These are phyloP conservation scores for Poecilus cupreus DNA, from an alignment of 2,888 invertebrate species.

Conservation along the genomic window DNA sequence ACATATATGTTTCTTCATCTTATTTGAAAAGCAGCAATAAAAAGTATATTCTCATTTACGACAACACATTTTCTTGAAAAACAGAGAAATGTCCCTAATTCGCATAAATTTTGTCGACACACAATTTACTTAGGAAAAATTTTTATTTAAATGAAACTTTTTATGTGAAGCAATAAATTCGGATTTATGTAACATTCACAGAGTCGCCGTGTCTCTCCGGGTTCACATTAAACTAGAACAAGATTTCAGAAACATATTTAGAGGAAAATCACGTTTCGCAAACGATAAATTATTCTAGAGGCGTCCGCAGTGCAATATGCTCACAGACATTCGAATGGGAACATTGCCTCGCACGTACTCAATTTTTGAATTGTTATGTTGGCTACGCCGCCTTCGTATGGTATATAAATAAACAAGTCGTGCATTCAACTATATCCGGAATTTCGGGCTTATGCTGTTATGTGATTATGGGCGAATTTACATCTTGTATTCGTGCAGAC, in stretches of 20 bases:
- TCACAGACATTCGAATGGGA: constrained; percentile 34
- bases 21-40: neutral
- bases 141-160: constrained; percentile 25
- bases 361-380: constrained; percentile 46
- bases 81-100: neutral
- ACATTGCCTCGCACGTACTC: constrained; percentile 40
- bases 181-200: neutral
- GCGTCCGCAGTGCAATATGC: constrained; percentile 44
- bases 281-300: constrained; percentile 32
- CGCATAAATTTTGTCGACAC: constrained; percentile 2
- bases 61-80: neutral
- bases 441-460: constrained; percentile 12
- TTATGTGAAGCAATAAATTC: constrained; percentile 13
- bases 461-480: constrained; percentile 16
- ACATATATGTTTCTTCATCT: too few relatives aligned
- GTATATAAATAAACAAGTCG: constrained; percentile 35
- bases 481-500: neutral
- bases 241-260: constrained; percentile 45
- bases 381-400: neutral
- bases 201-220: neutral
- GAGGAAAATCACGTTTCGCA: constrained; percentile 48
- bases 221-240: constrained; percentile 30
- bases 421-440: constrained; percentile 1
- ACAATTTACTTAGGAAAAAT: neutral
- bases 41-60: neutral